phyloP scores from a whole-genome alignment of 2,113 vertebrate genomes.

The Mystacornis crossleyi region DNA sequence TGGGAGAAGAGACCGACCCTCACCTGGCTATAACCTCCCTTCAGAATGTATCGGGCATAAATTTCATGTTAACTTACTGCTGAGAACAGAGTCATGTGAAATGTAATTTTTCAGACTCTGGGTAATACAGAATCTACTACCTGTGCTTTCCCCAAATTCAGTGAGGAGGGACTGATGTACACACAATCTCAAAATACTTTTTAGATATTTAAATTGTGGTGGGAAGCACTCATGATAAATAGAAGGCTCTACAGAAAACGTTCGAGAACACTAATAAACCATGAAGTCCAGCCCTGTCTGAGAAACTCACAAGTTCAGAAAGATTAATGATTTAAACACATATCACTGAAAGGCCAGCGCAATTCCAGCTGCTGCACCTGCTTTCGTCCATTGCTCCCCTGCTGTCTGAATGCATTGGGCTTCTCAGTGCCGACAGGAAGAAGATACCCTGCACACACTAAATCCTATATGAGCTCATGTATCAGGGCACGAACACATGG shows the following conservation, averaged over 20 bases:
- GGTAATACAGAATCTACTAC: not conserved
- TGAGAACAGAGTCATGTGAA: not conserved
- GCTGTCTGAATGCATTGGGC: not conserved
- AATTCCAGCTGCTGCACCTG: constrained; percentile 31
- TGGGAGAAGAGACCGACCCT: not conserved
- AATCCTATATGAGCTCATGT: not conserved
- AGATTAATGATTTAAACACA: not conserved
- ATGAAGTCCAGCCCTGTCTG: not conserved
- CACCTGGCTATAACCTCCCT: not conserved
- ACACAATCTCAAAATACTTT: not conserved
- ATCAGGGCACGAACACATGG: constrained; percentile 27
- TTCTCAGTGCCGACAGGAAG: not conserved
- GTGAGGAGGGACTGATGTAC: not conserved
- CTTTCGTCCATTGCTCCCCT: constrained; percentile 8
- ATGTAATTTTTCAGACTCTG: not conserved
- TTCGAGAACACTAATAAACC: not conserved
- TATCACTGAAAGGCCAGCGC: not conserved
- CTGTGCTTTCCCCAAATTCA: not conserved
- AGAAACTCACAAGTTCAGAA: not conserved
- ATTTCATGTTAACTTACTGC: not conserved
- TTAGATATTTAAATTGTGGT: not conserved
- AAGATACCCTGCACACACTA: not conserved
- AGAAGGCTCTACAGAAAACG: not conserved
- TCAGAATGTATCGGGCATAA: not conserved
- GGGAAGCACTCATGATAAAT: not conserved